phyloP scores from a whole-genome alignment of 2,888 invertebrate species.

The Callyntrura sp. region DNA sequence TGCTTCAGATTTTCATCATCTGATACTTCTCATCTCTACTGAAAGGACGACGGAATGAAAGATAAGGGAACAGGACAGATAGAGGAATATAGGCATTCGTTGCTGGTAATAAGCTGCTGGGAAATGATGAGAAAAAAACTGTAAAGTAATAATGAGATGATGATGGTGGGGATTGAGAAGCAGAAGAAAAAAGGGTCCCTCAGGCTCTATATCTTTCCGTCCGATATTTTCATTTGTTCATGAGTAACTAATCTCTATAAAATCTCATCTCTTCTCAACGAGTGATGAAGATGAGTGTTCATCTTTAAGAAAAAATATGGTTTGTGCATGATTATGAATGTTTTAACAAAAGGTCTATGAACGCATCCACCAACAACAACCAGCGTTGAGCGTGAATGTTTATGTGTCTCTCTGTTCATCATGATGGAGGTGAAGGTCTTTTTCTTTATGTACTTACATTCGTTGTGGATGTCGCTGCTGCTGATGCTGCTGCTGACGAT shows the following conservation, averaged over 20 bases:
- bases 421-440: conserved; percentile 67
- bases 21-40: conserved; percentile 41
- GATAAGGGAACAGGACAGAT: background rate
- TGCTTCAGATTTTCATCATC: conserved; percentile 70
- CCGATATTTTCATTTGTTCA: conserved; percentile 76
- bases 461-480: conserved; percentile 7
- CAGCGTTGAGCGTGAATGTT: conserved; percentile 50
- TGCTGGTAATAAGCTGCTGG: conserved; percentile 37
- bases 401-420: conserved; percentile 30
- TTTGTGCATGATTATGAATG: conserved; percentile 61
- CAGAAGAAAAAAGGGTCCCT: conserved; percentile 71
- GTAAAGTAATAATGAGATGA: conserved; percentile 64
- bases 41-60: conserved; percentile 13
- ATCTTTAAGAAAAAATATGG: conserved; percentile 45
- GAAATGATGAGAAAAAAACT: conserved; percentile 68
- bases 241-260: conserved; percentile 77
- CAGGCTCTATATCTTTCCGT: conserved; percentile 65
- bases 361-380: background rate
- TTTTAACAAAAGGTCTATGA: conserved; percentile 16
- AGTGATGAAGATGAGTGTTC: conserved; percentile 68
- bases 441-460: conserved; percentile 47
- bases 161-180: conserved; percentile 21
- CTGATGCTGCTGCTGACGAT: conserved; percentile 33
- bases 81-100: conserved; percentile 29
- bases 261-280: conserved; percentile 71